A percentile compares a stretch with the other conserved stretches of the same genome.
phyloP scores from a whole-genome alignment of 2,113 vertebrate genomes.

The Leuciscus idus region DNA sequence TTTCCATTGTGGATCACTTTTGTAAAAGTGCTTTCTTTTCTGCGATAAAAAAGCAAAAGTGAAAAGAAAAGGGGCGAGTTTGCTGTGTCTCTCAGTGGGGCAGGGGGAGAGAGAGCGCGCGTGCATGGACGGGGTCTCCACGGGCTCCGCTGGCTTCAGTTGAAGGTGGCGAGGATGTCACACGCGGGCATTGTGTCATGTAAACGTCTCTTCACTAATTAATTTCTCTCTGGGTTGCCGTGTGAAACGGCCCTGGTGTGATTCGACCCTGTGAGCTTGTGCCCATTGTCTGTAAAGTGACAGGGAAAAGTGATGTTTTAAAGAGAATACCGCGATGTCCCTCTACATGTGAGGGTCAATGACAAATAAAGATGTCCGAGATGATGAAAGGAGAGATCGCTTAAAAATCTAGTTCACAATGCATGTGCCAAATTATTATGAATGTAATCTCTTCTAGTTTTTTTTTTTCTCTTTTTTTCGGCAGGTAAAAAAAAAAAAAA shows the following conservation, averaged over 20 bases:
- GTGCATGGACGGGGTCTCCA: not conserved
- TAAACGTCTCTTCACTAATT: conserved; percentile 56
- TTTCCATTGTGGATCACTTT: conserved; percentile 17
- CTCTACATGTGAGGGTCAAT: conserved; percentile 18
- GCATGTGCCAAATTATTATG: not conserved
- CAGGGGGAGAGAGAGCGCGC: not conserved
- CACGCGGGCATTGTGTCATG: conserved; percentile 41
- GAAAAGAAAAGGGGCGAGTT: conserved; percentile 23
- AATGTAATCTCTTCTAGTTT: not conserved
- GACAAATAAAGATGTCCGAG: conserved; percentile 37
- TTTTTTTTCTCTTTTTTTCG: not conserved
- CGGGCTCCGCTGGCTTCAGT: conserved; percentile 27
- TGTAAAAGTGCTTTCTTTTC: conserved; percentile 34
- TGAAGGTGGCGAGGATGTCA: conserved; percentile 41
- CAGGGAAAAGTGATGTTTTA: conserved; percentile 32
- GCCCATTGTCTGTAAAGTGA: conserved; percentile 16
- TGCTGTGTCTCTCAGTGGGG: not conserved
- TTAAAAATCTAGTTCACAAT: conserved; percentile 19
- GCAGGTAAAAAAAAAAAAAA: not conserved
- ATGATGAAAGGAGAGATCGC: not conserved
- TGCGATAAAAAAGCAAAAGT: conserved; percentile 17
- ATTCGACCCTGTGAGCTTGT: conserved; percentile 36
- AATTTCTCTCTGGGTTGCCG: conserved; percentile 55
- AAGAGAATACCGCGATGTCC: conserved; percentile 18
- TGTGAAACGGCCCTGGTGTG: conserved; percentile 50